Conservation (phyloP, 2,888 invertebrate genomes). For the Sympetrum striolatum region DNA sequence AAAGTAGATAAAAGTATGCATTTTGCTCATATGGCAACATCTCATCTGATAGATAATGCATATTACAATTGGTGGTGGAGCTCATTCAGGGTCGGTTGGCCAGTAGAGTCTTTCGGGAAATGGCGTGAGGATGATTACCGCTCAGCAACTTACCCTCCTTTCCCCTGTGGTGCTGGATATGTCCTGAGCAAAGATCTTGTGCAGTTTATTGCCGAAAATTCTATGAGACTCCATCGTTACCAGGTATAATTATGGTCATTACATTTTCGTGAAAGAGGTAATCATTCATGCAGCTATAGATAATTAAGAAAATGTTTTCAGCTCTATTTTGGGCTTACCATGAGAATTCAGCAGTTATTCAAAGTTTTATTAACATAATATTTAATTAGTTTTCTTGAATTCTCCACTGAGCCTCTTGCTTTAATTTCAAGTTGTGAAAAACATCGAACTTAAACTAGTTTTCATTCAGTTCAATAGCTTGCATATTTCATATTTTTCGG, state of each 20-base stretch:
- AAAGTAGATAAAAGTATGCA: conserved; percentile 48
- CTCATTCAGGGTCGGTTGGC: conserved; percentile 51
- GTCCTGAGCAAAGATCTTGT: conserved; percentile 49
- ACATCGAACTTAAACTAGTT: too few species aligned
- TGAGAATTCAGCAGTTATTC: too few species aligned
- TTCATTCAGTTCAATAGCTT: too few species aligned
- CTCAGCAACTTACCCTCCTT: conserved; percentile 51
- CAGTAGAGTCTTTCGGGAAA: conserved; percentile 51
- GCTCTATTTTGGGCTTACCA: too few species aligned
- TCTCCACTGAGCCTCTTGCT: too few species aligned
- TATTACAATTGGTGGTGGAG: conserved; percentile 51
- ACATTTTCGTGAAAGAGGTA: not conserved
- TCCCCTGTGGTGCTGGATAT: conserved; percentile 53
- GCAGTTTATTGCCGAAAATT: conserved; percentile 46
- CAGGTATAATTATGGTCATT: not conserved
- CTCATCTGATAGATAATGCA: not conserved
- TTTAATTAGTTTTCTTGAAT: too few species aligned
- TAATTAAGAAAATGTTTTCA: too few species aligned
- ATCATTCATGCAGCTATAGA: too few species aligned
- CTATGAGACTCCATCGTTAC: conserved; percentile 31
- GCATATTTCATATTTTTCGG: too few species aligned
- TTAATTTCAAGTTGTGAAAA: too few species aligned
- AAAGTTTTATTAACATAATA: too few species aligned
- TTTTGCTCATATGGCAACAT: not conserved
- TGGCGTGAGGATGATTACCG: conserved; percentile 51